Base-by-base conservation (phyloP, 2,113 vertebrate species). In the Melanerpes formicivorus region DNA sequence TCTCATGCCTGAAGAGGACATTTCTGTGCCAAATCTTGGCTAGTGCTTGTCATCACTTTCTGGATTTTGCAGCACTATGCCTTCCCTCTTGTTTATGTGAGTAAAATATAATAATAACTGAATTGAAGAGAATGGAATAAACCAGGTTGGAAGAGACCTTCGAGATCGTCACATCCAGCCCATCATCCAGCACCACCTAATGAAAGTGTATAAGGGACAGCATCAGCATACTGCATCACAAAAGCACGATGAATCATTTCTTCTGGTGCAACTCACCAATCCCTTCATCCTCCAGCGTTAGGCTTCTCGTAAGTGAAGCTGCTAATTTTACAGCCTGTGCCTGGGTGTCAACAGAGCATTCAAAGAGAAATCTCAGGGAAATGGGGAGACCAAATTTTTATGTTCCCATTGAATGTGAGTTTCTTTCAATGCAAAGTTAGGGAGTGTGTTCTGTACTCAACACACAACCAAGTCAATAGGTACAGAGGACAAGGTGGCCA, bases 381-480 rank as follows among this genome's bases (percentile, higher is more conserved):
- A 88, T 21, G 34, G 11, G 70, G 74, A 87, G 27, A n/a, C 50
- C 14, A 5, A 50, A 44, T 84, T 90, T 87, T 91, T 90, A 73
- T 77, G 64, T 78, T n/a, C 14, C 50, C 14, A 27, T 2, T 80
- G 59, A 72, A 62, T 56, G 60, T 46, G 17, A 84, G 27, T 78
- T 78, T 62, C 48, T 94, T 90, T 90, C 83, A 92, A 69, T 75
- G 78, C 44, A 80, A 76, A 93, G 78, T 72, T 93, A 94, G 89
- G 81, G 37, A 44, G 64, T 66, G 5, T 64, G 55, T 26, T 65
- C n/a, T 79, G 66, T 77, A 32, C 75, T 95, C 89, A 88, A 73
- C 32, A 60, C 26, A 64, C 70, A 89, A 87, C 70, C 29, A 60
- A 64, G 8, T 46, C 32, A 48, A 40, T 81, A 50, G 81, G 70